Base-by-base conservation (phyloP, 2,113 vertebrate species). In the Tyrannus savana region DNA sequence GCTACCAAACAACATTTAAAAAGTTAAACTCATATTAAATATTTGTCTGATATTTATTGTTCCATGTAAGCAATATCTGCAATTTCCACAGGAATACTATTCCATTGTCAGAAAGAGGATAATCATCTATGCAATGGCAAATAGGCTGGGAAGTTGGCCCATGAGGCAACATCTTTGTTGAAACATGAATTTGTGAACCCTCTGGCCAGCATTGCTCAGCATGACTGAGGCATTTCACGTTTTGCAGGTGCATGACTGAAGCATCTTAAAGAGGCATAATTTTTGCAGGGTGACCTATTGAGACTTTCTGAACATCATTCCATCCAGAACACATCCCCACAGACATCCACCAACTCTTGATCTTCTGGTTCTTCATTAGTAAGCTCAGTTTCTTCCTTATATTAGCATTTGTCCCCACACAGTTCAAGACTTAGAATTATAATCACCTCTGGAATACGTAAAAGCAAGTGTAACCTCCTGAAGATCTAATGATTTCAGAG, bases 31-130 rank as follows among this genome's bases (percentile, higher is more conserved):
- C 12, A 4, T n/a, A 69, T 85, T 87, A 91, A 91, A 84, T 66
- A 84, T 87, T 87, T 84, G 72, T 71, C 77, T 87, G 37, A n/a
- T 91, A 82, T 93, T 93, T 91, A 78, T 55, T 91, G 74, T 73
- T 91, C 78, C 46, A 58, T 27, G 31, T 64, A 93, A 91, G 55
- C 22, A 92, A 80, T 42, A 67, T 46, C 69, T 82, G 74, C 30
- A 71, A 42, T 75, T 76, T 44, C 49, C 66, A 94, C 35, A 89
- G 72, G 76, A 83, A 90, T 80, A 86, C 19, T 56, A 28, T 41
- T 83, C 53, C 73, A 22, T 50, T 92, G 37, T 68, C 72, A 89
- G 76, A 86, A 92, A 84, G 23, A 91, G 8, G 42, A 63, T 72
- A 88, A 90, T 18, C 28, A 47, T 68, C 47, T 80, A 4, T 73